Evolutionary conservation across 2,797 vertebrate genomes (phyloP), one percentile per base, ranked within the genome.

Genomic region (Cheracebus regulus): DNA sequence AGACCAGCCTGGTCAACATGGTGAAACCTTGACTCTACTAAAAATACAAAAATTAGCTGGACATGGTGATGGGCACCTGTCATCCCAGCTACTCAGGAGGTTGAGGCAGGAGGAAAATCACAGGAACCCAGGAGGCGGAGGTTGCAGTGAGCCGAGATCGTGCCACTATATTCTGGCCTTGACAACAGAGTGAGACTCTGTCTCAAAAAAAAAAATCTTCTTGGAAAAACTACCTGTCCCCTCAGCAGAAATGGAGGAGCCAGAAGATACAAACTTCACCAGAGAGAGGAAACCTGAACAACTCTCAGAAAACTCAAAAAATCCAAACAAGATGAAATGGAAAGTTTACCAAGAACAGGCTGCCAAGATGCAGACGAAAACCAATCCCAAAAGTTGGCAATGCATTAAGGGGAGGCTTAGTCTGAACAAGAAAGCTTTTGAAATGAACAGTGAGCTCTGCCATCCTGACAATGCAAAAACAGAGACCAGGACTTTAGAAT

Each of bases 291-390:
- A 95, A 93, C 36, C 73, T 72, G 30, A 81, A 48, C 12, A 52
- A 64, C 41, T 90, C 75, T 94, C 52, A 67, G 79, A 64, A 93
- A 87, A 91, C 36, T 82, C n/a, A 89, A 79, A 91, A 17, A 76
- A 46, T 28, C 92, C 64, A 39, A 90, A 94, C 17, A 55, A 52
- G 41, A 94, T 87, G n/a, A 95, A 90, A 81, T 55, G 41, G 14
- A 55, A 97, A 75, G 12, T 95, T 97, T 52, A 50, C 88, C 33
- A 64, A 85, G 22, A 86, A 72, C 7, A 44, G 67, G 48, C 61
- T 94, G 39, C 87, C 93, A 94, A 89, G 48, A 86, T 3, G 28
- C 58, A 92, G 93, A 96, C 28, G 64, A 92, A 97, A 90, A 85
- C 15, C 67, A 82, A 58, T 46, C 70, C 50, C 72, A 36, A 50